These are phyloP conservation scores for Malurus elegans DNA, from an alignment of 2,113 vertebrate species.

Conservation along the genomic window DNA sequence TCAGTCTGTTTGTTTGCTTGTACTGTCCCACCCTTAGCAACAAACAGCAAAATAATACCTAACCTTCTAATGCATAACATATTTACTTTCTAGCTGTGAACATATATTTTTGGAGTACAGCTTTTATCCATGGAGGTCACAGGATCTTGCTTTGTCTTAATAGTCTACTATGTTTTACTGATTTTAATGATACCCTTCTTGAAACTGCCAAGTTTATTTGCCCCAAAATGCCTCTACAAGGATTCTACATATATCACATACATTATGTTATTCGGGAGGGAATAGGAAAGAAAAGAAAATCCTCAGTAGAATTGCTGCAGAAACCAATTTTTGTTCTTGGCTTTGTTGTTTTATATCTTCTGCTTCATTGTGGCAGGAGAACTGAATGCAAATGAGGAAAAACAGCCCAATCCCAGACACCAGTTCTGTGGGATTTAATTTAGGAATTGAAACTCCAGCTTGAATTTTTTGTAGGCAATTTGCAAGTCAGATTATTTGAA, in stretches of 20 bases:
- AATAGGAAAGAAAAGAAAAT: slow-evolving; percentile 10
- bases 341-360: background rate
- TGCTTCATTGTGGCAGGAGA: background rate
- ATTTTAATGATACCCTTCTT: background rate
- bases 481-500: slow-evolving; percentile 36
- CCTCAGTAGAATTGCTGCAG: background rate
- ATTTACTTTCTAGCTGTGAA: background rate
- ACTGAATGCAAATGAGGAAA: slow-evolving; percentile 29
- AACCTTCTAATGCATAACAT: background rate
- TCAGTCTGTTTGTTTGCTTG: background rate
- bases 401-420: background rate
- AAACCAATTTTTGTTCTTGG: slow-evolving; percentile 12
- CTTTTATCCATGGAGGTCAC: background rate
- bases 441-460: background rate
- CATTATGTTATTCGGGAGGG: background rate
- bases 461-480: slow-evolving; percentile 17
- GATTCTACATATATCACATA: background rate
- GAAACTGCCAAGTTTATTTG: background rate
- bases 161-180: background rate
- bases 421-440: background rate
- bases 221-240: background rate
- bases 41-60: background rate
- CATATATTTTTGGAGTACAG: background rate
- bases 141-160: background rate
- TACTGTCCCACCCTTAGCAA: background rate